These are phyloP conservation scores for Psococerastis gibbosa DNA, from an alignment of 2,888 invertebrate genomes.

Conservation along the genomic window DNA sequence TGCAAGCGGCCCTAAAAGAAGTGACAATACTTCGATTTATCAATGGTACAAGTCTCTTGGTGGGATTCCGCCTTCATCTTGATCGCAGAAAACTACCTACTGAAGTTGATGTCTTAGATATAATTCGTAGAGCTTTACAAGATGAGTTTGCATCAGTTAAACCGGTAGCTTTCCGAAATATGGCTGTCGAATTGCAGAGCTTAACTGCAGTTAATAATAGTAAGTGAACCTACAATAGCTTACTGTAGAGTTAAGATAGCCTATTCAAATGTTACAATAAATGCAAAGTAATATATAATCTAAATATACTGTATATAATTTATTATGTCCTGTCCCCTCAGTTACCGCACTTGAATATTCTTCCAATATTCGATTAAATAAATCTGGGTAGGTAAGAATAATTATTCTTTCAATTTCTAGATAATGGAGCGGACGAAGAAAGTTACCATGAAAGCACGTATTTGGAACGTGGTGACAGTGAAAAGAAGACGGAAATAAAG, in stretches of 20 bases:
- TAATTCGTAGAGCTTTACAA: conserved; percentile 49
- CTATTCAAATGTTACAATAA: no score
- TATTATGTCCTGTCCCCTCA: no score
- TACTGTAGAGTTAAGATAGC: no score
- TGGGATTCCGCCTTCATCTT: conserved; percentile 56
- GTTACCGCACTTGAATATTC: no score
- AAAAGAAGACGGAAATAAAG: neutral
- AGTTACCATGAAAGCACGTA: neutral
- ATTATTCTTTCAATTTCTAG: no score
- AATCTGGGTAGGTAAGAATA: no score
- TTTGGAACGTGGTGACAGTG: neutral
- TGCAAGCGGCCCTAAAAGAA: conserved; percentile 30
- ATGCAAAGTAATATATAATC: no score
- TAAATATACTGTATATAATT: no score
- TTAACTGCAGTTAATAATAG: no score
- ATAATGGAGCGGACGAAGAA: neutral
- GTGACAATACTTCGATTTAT: conserved; percentile 50
- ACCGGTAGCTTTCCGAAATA: conserved; percentile 45
- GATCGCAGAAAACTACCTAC: conserved; percentile 66
- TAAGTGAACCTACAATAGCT: no score
- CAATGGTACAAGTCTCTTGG: conserved; percentile 48
- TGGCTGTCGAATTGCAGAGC: conserved; percentile 49
- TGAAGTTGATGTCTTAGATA: conserved; percentile 52
- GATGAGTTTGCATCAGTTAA: conserved; percentile 52
- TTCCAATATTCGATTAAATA: no score